phyloP scores from a whole-genome alignment of 2,888 invertebrate species.

The Atherix ibis region DNA sequence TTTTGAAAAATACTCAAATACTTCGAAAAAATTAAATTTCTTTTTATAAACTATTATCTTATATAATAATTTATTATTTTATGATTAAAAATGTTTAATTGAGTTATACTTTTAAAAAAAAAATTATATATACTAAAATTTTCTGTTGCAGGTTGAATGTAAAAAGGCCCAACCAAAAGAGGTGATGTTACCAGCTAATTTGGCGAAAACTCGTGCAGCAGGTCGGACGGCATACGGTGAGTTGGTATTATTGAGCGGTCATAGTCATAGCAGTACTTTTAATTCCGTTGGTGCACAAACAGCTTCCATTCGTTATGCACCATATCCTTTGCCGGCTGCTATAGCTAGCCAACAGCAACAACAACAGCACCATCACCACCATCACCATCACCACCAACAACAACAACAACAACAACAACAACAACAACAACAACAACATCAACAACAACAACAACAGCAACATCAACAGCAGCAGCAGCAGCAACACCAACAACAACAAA shows the following conservation, averaged over 20 bases:
- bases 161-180: constrained; percentile 99
- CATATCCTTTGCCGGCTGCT: constrained; percentile 43
- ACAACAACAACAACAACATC: constrained; percentile 20
- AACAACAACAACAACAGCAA: constrained; percentile 35
- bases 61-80: too few relatives aligned
- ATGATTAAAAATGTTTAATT: too few relatives aligned
- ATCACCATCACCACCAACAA: constrained; percentile 22
- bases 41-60: too few relatives aligned
- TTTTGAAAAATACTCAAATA: too few relatives aligned
- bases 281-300: constrained; percentile 29
- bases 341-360: constrained; percentile 30
- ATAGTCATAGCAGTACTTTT: constrained; percentile 39
- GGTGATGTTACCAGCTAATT: constrained; percentile 96
- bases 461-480: constrained; percentile 24
- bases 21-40: too few relatives aligned
- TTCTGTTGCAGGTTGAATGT: constrained; percentile 84
- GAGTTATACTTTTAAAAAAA: too few relatives aligned
- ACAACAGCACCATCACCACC: too few relatives aligned
- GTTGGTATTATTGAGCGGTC: constrained; percentile 76
- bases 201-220: constrained; percentile 89
- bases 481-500: constrained; percentile 21
- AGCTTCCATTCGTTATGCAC: constrained; percentile 42
- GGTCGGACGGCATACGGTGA: constrained; percentile 96
- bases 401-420: constrained; percentile 17
- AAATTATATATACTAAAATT: too few relatives aligned